Evolutionary conservation across 2,113 vertebrate species (phyloP).

Genomic region (Xiphophorus couchianus): DNA sequence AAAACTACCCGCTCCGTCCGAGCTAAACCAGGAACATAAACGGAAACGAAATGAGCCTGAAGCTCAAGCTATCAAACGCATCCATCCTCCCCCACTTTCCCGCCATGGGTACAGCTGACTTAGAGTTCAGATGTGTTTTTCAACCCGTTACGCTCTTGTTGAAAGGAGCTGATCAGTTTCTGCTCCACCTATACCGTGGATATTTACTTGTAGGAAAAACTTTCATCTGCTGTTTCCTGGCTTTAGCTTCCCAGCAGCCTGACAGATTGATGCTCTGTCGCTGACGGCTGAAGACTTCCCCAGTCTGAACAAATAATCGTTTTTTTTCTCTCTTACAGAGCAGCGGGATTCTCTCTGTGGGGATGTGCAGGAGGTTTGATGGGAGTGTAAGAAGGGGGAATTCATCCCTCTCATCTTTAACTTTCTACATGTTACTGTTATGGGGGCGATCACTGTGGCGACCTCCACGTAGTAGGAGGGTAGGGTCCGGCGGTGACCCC

Average conservation of each 20-base stretch:
- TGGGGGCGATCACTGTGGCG: conserved; percentile 85
- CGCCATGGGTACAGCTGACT: neutral
- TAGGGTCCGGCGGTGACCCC: conserved; percentile 78
- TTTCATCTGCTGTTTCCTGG: conserved; percentile 29
- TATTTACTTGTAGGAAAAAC: neutral
- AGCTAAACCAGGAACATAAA: conserved; percentile 8
- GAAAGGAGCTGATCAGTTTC: neutral
- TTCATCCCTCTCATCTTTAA: conserved; percentile 81
- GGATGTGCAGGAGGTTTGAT: conserved; percentile 17
- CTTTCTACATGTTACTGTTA: conserved; percentile 50
- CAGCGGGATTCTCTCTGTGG: conserved; percentile 60
- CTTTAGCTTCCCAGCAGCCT: conserved; percentile 24
- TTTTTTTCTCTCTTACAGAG: conserved; percentile 76
- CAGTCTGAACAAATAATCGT: conserved; percentile 89
- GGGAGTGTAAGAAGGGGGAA: conserved; percentile 16
- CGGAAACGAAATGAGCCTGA: conserved; percentile 11
- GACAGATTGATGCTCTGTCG: conserved; percentile 60
- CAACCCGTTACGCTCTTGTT: neutral
- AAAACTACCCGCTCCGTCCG: neutral
- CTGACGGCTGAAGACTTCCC: conserved; percentile 83
- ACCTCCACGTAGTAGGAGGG: conserved; percentile 70
- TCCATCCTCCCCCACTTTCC: conserved; percentile 15
- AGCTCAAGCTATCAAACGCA: conserved; percentile 20
- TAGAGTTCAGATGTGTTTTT: neutral
- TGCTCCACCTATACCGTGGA: neutral